Percentiles rank a stretch among this genome's conserved stretches.
Evolutionary conservation across 2,797 vertebrate species (phyloP).

Genomic region (Anguilla anguilla): DNA sequence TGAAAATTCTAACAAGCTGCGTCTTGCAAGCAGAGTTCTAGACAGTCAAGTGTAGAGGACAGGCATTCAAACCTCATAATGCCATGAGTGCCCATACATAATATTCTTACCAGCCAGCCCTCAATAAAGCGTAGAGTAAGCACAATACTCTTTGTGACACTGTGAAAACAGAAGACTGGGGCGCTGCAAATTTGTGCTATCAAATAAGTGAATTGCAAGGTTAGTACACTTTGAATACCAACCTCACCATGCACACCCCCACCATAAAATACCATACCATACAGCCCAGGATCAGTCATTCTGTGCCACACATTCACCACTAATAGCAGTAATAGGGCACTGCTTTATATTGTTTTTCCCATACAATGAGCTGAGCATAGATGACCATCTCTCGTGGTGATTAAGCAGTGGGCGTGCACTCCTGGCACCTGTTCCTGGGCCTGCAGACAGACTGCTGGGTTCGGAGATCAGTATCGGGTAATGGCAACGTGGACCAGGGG

Average conservation of each 20-base stretch:
- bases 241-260: not conserved
- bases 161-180: not conserved
- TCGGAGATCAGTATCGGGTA: slow-evolving; percentile 29
- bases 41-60: not conserved
- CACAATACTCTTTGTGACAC: not conserved
- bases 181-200: not conserved
- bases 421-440: not conserved
- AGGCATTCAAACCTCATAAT: not conserved
- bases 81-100: not conserved
- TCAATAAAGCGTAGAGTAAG: not conserved
- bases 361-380: not conserved
- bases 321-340: not conserved
- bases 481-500: slow-evolving; percentile 18
- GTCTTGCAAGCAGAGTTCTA: not conserved
- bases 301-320: not conserved
- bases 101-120: not conserved
- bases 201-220: no score
- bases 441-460: not conserved
- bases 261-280: not conserved
- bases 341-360: not conserved
- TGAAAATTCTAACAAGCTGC: not conserved
- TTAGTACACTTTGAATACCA: not conserved
- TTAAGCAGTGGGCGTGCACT: not conserved
- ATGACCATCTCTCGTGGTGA: not conserved
- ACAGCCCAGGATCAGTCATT: not conserved